Conservation (phyloP, 2,113 vertebrate species). For the Rhabdomys dilectus region DNA sequence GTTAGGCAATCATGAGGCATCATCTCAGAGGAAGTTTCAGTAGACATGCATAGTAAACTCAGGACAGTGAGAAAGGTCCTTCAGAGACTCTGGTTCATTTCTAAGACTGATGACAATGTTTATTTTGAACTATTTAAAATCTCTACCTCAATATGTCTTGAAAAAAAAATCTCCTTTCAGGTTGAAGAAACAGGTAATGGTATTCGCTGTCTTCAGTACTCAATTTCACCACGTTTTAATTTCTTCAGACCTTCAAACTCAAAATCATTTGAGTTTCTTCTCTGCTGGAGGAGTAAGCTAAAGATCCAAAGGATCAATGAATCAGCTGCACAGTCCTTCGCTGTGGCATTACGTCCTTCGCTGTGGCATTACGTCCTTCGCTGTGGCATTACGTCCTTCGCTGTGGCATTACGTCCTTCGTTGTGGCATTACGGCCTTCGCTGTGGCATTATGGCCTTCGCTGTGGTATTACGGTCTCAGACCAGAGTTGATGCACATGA, state of each 20-base stretch:
- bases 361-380: conserved; percentile 93
- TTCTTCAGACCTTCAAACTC: not conserved
- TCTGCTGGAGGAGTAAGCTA: not conserved
- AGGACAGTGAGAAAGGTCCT: not conserved
- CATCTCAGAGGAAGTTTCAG: not conserved
- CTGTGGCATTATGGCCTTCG: conserved; percentile 93
- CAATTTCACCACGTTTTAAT: not conserved
- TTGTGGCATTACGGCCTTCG: too few relatives aligned
- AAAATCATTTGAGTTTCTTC: not conserved
- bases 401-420: conserved; percentile 92
- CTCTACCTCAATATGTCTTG: not conserved
- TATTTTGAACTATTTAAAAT: not conserved
- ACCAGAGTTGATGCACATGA: conserved; percentile 92
- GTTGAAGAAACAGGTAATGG: not conserved
- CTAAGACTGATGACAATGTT: not conserved
- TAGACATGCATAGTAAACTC: not conserved
- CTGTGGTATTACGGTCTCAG: conserved; percentile 92
- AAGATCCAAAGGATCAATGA: conserved; percentile 97
- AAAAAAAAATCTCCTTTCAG: not conserved
- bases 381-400: conserved; percentile 93
- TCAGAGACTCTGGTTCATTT: not conserved
- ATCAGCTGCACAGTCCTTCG: conserved; percentile 93
- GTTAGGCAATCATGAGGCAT: not conserved
- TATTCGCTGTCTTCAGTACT: not conserved
- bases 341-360: conserved; percentile 93